Evolutionary conservation across 1,140 invertebrate species (phyloP), one percentile per base, ranked within the genome.

Genomic region (Apocrypta bakeri): DNA sequence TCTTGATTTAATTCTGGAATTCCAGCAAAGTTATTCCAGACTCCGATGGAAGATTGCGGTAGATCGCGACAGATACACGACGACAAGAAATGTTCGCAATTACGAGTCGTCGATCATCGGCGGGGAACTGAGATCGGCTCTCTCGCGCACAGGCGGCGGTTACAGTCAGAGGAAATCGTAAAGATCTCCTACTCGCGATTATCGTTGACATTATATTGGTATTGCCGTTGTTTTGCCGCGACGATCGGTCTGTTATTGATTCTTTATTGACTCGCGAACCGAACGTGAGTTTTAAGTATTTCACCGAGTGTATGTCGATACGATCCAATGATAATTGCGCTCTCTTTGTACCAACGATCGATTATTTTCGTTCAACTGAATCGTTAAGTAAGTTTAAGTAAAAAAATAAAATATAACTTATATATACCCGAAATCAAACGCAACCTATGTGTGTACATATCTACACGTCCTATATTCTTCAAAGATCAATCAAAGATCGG

Each of bases 51-150:
- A 48, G 29, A 69, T 69, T 37, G 37, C 64, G 66, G 77, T 69
- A 69, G 68, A 79, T 72, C 77, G 64, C 66, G 66, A 6, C 48
- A 0, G 40, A 48, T 69, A 29, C 24, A 64, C 31, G 40, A 81
- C 79, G 82, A 85, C 84, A 86, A 86, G 85, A 86, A 86, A 84
- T 82, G 37, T 68, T 48, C 78, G 85, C 85, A 86, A 87, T 87
- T 87, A 87, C 85, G 79, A 42, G 79, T 84, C 83, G 82, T 85
- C 79, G 83, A 85, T 87, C 84, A 86, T 85, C 82, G 66, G 69
- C 79, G 61, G 78, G 73, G 7, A 24, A 37, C 21, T 27, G 40
- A 56, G 48, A 17, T 48, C 42, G 42, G 48, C 17, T 56, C 48
- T n/a, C 17, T 21, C 21, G 48, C 14, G n/a, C 48, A 21, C n/a